Evolutionary conservation across 1,140 invertebrate species (phyloP), one percentile per base, ranked within the genome.

Genomic region (Pseudomyrmex gracilis): DNA sequence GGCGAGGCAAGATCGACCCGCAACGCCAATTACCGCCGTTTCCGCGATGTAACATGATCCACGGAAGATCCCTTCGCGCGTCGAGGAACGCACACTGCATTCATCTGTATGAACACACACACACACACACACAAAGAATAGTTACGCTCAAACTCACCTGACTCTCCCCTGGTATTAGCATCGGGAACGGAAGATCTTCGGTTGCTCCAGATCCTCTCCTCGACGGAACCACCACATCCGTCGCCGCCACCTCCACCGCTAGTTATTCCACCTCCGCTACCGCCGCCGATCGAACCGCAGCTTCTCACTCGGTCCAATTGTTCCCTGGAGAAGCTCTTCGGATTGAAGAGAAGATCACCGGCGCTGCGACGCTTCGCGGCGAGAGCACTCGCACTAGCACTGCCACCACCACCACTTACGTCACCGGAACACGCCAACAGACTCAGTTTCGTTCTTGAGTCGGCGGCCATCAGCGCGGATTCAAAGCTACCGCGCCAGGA

Each of bases 401-500:
- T 96, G 47, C 95, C 95, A 85, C 94, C 95, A 60, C 91, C 92
- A n/a, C 92, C 93, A 92, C 92, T 94, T 4, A 92, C 92, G 90
- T 97, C 97, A 58, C 95, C 95, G 4, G 93, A 94, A 17, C 94
- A 95, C 22, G 97, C 96, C 34, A 96, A 93, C 60, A 97, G 94
- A 64, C 97, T 96, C 45, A 97, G 93, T 85, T 97, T 97, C 13
- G 97, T 97, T 73, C 97, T 95, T 1, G 97, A 97, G 91, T 98
- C 97, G 51, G 96, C 96, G 13, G 97, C 97, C 92, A 98, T 96
- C 51, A 98, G 93, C 10, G 97, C 97, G 3, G 97, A 98, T 91
- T 98, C 98, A 93, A 98, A 98, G 93, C 97, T 98, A 71, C 97
- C 97, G 82, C 97, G 95, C 97, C 98, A 98, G 76, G 97, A 98